Evolutionary conservation across 2,888 invertebrate genomes (phyloP), one percentile per base, ranked within the genome.

Genomic region (Frankliniella intonsa): DNA sequence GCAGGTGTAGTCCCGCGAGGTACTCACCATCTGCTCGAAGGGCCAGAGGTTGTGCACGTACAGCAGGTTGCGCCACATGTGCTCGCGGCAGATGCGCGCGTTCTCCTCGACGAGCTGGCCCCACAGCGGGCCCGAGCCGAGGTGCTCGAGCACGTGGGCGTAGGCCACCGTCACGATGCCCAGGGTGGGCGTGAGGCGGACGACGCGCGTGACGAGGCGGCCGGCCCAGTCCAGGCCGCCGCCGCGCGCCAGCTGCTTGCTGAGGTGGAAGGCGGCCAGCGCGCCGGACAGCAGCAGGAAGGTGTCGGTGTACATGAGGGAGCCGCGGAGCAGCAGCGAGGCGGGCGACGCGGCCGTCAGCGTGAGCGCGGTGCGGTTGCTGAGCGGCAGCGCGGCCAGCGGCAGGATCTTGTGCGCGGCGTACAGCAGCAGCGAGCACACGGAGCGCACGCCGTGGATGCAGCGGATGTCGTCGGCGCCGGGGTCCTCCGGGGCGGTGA

Each of bases 21-120:
- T 17, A n/a, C 89, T 87, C 86, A 93, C 93, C 90, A 93, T 93
- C 84, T 93, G 91, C 86, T 93, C 92, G 84, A 93, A 90, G 0
- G 92, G 91, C 84, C 92, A 92, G 84, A 92, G 91, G 86, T 93
- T 93, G 86, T 93, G 93, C 55, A 93, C 88, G 85, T 92, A 93
- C 2, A 93, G 88, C 49, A 93, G 85, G 86, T 92, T 93, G 86
- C 92, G 91, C 93, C 93, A 93, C 89, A 92, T 91, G 84, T 91
- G 90, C 81, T 90, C 88, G 84, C 92, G 91, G 86, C 93, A 93
- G 25, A 93, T 87, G 81, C 92, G 90, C 0, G 92, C 91, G 85
- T 93, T 93, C 85, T 90, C 89, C 50, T 90, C 90, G 82, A 93
- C 90, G 50, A 92, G 87, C 27, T 90, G 89, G 3, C 91, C 91